Percentiles rank a stretch among this genome's conserved stretches.
Evolutionary conservation across 2,888 invertebrate species (phyloP).

Genomic region (Diarsia brunnea): DNA sequence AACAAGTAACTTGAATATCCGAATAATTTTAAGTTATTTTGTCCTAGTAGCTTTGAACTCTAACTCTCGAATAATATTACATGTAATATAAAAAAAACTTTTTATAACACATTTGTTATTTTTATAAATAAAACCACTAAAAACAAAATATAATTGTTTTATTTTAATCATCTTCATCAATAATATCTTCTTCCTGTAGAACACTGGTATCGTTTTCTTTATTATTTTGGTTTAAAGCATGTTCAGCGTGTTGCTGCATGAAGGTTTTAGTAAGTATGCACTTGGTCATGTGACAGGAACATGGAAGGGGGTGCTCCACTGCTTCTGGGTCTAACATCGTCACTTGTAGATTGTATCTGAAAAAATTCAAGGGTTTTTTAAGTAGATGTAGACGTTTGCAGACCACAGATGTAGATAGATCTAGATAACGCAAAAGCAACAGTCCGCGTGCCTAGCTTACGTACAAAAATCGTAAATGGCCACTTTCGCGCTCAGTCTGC

Average conservation of each 20-base stretch:
- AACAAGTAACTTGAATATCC: neutral
- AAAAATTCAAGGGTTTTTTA: conserved; percentile 29
- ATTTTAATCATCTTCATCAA: conserved; percentile 63
- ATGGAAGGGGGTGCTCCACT: conserved; percentile 94
- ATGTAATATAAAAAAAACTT: neutral
- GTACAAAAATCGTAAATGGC: no score
- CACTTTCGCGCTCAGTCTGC: no score
- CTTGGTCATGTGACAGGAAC: conserved; percentile 94
- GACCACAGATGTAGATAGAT: no score
- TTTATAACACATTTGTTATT: conserved; percentile 10
- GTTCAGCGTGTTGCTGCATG: conserved; percentile 87
- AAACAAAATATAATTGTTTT: neutral
- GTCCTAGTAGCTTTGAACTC: no score
- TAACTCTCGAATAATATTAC: neutral
- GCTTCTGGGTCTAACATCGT: conserved; percentile 92
- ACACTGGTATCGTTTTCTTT: conserved; percentile 50
- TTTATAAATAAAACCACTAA: conserved; percentile 35
- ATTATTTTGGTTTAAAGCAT: conserved; percentile 54
- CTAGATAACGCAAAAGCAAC: no score
- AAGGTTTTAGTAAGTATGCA: conserved; percentile 93
- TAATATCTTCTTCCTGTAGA: conserved; percentile 76
- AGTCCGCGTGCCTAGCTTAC: no score
- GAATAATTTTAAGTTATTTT: neutral
- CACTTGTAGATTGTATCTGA: conserved; percentile 93
- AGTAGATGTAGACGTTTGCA: no score